Evolutionary conservation across 2,113 vertebrate genomes (phyloP), one percentile per base, ranked within the genome.

Genomic region (Nannobrachium achirus): DNA sequence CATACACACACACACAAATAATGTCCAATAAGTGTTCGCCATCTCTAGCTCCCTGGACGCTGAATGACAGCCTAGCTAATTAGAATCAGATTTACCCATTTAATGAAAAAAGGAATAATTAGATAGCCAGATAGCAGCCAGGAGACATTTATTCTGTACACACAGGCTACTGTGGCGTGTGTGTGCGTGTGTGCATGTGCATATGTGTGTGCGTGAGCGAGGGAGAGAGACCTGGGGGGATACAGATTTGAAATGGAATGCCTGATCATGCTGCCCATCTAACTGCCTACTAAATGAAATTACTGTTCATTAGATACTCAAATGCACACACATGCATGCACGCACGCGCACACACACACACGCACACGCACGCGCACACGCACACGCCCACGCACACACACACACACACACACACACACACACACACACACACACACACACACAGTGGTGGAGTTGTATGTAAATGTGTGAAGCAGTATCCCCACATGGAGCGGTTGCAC

Each of bases 81-180:
- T 94, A 94, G 85, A 94, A 93, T 90, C 90, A 92, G 90, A 94
- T 93, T 92, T 90, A 87, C 77, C 78, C 89, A 84, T 91, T 92
- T 90, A 92, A 92, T 91, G 88, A 88, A 91, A 89, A 83, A 88
- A 79, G 63, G 81, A 76, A 74, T 92, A 93, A 94, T 79, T 91
- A 88, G 83, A 88, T 82, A 91, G 86, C 71, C 66, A 93, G 89
- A 89, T 83, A 92, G 84, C 89, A 90, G 73, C 88, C 78, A 79
- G 73, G 75, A 89, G 87, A 92, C 84, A 86, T 89, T 88, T 85
- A 87, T 76, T 92, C 69, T 50, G 62, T 66, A 75, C 74, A 74
- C 41, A 2, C 81, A 65, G 80, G 61, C 76, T 66, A 41, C 8
- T 33, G 0, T 2, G 59, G 41, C 10, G 41, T 20, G 41, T 14